Conservation (phyloP, 2,113 vertebrate species). For the Sciurus niger region DNA sequence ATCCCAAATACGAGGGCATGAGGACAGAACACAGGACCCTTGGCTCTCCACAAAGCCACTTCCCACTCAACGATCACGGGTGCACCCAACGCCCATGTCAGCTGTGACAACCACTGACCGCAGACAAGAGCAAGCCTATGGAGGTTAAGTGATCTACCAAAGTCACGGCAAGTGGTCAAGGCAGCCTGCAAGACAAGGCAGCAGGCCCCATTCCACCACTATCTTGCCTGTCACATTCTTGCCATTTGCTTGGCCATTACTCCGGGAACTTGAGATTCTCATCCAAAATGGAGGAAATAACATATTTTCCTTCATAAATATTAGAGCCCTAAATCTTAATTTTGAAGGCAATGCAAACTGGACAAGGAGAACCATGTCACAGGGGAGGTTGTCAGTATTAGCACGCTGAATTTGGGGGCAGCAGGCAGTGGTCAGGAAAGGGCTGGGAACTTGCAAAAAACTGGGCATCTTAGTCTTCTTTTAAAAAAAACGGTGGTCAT, state of each 20-base stretch:
- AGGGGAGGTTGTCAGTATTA: not conserved
- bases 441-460: not conserved
- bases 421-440: not conserved
- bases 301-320: not conserved
- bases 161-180: not conserved
- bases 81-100: not conserved
- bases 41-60: not conserved
- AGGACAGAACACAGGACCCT: not conserved
- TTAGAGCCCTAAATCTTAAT: not conserved
- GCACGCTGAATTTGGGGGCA: not conserved
- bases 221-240: not conserved
- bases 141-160: not conserved
- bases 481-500: not conserved
- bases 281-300: not conserved
- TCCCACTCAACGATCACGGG: not conserved
- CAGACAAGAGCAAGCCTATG: not conserved
- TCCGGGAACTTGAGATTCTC: not conserved
- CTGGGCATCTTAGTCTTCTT: not conserved
- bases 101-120: too few species aligned
- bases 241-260: not conserved
- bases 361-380: not conserved
- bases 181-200: not conserved
- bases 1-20: not conserved
- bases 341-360: not conserved
- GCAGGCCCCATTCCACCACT: not conserved